Base-by-base conservation (phyloP, 92 coral and sea anemone species). In the Epizoanthus illoricatus region DNA sequence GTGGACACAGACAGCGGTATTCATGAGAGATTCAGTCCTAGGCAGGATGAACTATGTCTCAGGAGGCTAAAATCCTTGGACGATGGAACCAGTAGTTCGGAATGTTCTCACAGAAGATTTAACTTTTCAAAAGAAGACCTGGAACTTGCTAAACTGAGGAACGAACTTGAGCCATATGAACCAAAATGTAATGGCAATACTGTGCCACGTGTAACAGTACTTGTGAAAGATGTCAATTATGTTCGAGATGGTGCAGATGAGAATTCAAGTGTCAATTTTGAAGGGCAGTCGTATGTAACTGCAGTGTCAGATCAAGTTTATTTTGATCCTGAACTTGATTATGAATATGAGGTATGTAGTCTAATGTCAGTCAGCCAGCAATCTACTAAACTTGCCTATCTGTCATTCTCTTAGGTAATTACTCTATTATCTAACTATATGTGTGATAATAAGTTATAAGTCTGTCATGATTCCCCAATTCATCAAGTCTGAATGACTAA, bases 281-380 rank as follows among this genome's bases (percentile, higher is more conserved):
- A 75, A 45, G 89, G 86, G n/a, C 91, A 87, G 74, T 81, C 91
- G 11, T 90, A 76, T 66, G 88, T 87, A 18, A 84, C 93, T 19
- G 92, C 97, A 56, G 82, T 91, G 24, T 88, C 99, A 59, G 99
- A 96, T 87, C 98, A 96, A 87, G 90, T 96, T 56, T 96, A 91
- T 72, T 96, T 96, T 74, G 99, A 96, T 73, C 93, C 93, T 18
- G 99, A 96, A 85, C 86, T 96, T 81, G 99, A 96, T 80, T 96
- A 96, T 76, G 99, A 96, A 36, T 96, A 96, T 40, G 99, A 96
- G 98, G 99, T 96, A 47, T 56, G 91, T 90, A 57, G 55, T 23
- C 49, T 55, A 40, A 74, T 57, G 36, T 62, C 70, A 69, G 11
- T 61, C 33, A 56, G 21, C 60, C n/a, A 41, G 61, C 55, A n/a